A percentile compares a stretch with the other conserved stretches of the same genome.
Conservation (phyloP, 2,113 vertebrate genomes). For the Sapayoa aenigma region DNA sequence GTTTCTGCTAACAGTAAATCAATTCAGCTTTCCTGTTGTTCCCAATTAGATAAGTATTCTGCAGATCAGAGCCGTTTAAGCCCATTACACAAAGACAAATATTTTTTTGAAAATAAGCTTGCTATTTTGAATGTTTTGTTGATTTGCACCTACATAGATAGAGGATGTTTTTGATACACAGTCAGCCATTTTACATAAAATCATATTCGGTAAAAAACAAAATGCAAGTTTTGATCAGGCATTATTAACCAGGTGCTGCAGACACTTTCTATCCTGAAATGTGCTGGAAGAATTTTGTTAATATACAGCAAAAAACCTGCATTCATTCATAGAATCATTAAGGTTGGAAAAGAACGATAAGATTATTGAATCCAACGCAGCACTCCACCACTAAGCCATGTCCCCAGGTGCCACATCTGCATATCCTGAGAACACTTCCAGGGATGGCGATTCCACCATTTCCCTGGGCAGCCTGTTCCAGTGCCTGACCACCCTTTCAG, state of each 20-base stretch:
- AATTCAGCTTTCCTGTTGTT: background rate
- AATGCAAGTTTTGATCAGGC: background rate
- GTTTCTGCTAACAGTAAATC: background rate
- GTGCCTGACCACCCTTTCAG: background rate
- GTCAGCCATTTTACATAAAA: background rate
- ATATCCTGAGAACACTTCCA: background rate
- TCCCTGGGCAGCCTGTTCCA: background rate
- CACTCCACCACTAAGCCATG: background rate
- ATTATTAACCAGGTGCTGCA: background rate
- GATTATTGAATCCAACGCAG: background rate
- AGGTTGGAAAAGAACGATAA: background rate
- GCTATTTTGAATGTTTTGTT: background rate
- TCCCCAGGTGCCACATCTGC: background rate
- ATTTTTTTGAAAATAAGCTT: background rate
- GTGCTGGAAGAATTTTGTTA: background rate
- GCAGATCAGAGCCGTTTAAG: background rate
- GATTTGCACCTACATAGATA: background rate
- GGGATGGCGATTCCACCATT: background rate
- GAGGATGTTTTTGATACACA: background rate
- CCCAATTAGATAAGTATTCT: background rate
- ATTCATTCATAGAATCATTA: background rate
- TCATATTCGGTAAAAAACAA: background rate
- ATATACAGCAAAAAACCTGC: fast-evolving
- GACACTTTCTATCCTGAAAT: background rate
- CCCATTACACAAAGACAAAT: background rate